Evolutionary conservation across 2,888 invertebrate genomes (phyloP), one percentile per base, ranked within the genome.

Genomic region (Drosophila formosana): DNA sequence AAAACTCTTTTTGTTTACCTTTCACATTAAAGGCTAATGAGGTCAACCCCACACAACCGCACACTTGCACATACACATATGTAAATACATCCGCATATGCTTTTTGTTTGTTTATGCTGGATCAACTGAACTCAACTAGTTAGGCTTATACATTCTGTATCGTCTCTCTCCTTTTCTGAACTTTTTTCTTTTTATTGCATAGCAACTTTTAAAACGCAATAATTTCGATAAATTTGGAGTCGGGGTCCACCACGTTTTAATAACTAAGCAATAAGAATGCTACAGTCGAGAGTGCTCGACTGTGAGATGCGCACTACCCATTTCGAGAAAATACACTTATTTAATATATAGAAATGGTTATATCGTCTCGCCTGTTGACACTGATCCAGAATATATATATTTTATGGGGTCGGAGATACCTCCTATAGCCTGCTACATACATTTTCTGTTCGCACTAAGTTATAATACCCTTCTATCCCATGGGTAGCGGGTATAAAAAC

Each of bases 1-100:
- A 73, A 76, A 60, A 64, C 60, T 53, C 61, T 56, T 71, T 65
- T 50, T 83, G 78, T 88, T 83, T 88, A 80, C 83, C 81, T 83
- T 86, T 86, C 70, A 76, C 80, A 79, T 67, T 9, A 34, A 25
- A 18, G 34, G 25, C 57, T 60, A 71, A 71, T 71, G 66, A 62
- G 72, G 67, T 61, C 80, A 76, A 34, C 45, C 28, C 32, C 18
- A 45, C 49, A 32, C 37, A 43, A 25, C n/a, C 30, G 11, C 3
- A 45, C 8, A 50, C 32, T 50, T 9, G 26, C 26, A 25, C 8
- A 43, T 25, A n/a, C 7, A 28, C 1, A 45, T 3, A 50, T 11
- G 51, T n/a, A 37, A 11, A 25, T 5, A 47, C 51, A 41, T 53
- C 46, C 32, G 58, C 58, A 41, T 58, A 50, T 62, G 28, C 9